These are phyloP conservation scores for Antennarius striatus DNA, from an alignment of 2,113 vertebrate species.

Conservation along the genomic window DNA sequence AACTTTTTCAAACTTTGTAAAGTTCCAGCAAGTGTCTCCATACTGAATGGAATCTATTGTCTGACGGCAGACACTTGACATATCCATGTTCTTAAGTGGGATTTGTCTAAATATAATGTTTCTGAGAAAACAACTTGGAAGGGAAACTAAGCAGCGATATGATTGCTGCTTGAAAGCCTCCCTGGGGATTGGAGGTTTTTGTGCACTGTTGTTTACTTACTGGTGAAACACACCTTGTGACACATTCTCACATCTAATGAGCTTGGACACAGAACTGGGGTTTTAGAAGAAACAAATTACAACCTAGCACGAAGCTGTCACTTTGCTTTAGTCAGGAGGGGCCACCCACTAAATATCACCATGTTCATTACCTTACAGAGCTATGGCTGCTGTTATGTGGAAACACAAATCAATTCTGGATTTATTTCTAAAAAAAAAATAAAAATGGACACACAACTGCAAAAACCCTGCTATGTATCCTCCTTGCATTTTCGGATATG, in stretches of 20 bases:
- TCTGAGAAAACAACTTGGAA: too few species aligned
- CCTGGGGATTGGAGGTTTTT: constrained; percentile 20
- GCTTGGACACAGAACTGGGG: constrained; percentile 64
- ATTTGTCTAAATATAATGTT: too few species aligned
- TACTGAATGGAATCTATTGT: too few species aligned
- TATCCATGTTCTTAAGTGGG: too few species aligned
- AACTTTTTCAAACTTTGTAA: too few species aligned
- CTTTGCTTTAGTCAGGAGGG: constrained; percentile 66
- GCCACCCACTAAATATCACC: constrained; percentile 75
- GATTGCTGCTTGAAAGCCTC: too few species aligned
- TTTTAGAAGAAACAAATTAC: constrained; percentile 77
- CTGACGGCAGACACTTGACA: too few species aligned
- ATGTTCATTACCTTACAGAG: constrained; percentile 62
- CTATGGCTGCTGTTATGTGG: constrained; percentile 43
- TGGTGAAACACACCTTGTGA: constrained; percentile 52
- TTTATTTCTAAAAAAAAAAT: constrained; percentile 24
- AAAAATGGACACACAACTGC: neutral
- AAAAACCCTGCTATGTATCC: constrained; percentile 8
- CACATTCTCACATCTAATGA: constrained; percentile 65
- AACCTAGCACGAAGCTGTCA: constrained; percentile 75
- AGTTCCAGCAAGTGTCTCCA: too few species aligned
- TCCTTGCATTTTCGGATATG: neutral
- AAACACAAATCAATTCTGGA: constrained; percentile 33
- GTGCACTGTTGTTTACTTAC: constrained; percentile 50
- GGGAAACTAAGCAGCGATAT: too few species aligned